Base-by-base conservation (phyloP, 64 coral and sea anemone genomes). In the Hydrozoanthus tunicans region DNA sequence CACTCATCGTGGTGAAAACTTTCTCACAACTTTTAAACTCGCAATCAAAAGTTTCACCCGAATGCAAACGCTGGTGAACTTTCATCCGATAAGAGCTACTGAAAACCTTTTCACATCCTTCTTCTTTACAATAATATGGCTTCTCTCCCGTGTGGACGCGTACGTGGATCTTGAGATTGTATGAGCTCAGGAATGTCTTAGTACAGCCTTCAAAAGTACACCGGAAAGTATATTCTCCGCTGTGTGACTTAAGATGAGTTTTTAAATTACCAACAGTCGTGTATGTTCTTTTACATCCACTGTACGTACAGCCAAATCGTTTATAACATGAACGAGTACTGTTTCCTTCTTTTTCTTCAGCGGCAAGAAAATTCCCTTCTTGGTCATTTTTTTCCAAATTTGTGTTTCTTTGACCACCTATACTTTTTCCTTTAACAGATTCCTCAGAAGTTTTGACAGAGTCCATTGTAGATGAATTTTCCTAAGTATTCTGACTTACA, bases 251-350 rank as follows among this genome's bases (percentile, higher is more conserved):
- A 0, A 88, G 84, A 88, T 88, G 84, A 74, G 84, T 88, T 26
- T 88, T 88, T 12, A 88, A 61, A 54, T 88, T 88, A 3, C 84
- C 84, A n/a, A 88, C 84, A 2, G 84, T 88, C 60, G 84, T 88
- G 56, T 88, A 88, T 1, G 84, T 88, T 74, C 67, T 88, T 12
- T 73, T 88, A 71, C 84, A 88, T 51, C 84, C 84, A 23, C 84
- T 88, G 24, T 61, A 88, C 26, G 84, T 88, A 56, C 84, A 88
- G 11, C 84, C 84, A 43, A 88, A 88, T 61, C 68, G 68, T 88
- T 88, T 88, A 56, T 74, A 73, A 51, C n/a, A 73, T 5, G 84
- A 88, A 71, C 20, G 65, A 15, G 52, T 8, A 1, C 32, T 43
- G 2, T 62, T 63, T 43, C 24, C 17, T 60, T 27, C 32, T 32